Percentiles rank a stretch among this genome's conserved stretches.
phyloP scores from a whole-genome alignment of 1,140 invertebrate species.

The Neodiprion lecontei region DNA sequence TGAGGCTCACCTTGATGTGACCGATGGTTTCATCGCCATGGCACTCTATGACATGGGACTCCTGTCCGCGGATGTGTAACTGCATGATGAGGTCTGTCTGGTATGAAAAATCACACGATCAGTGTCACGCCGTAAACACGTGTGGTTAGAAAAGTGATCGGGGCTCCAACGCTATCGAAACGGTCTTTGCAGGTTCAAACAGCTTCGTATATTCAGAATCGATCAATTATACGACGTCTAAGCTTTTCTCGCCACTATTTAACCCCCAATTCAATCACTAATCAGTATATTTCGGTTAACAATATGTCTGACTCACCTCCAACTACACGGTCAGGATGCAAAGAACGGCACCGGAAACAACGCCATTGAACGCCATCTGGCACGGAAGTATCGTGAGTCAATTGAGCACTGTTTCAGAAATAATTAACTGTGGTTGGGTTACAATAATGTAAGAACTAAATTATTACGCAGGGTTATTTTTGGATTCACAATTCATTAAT shows the following conservation, averaged over 20 bases:
- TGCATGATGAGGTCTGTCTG: conserved; percentile 64
- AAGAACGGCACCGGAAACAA: conserved; percentile 22
- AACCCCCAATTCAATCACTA: conserved; percentile 9
- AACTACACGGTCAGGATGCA: conserved; percentile 29
- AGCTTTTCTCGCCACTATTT: not conserved
- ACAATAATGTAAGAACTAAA: too few relatives aligned
- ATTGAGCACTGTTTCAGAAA: too few relatives aligned
- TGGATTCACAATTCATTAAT: too few relatives aligned
- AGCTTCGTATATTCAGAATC: not conserved
- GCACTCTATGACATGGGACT: conserved; percentile 68
- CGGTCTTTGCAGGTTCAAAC: not conserved
- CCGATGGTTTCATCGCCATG: conserved; percentile 66
- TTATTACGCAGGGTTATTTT: too few relatives aligned
- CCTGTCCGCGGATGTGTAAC: conserved; percentile 68
- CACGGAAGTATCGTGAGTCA: too few relatives aligned
- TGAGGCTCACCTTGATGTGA: conserved; percentile 67
- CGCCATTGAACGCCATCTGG: too few relatives aligned
- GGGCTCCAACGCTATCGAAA: not conserved
- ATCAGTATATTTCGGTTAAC: not conserved
- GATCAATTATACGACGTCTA: not conserved
- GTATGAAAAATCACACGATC: conserved; percentile 6
- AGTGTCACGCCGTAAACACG: conserved; percentile 15
- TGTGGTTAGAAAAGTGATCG: not conserved
- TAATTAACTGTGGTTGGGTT: too few relatives aligned
- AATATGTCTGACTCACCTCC: conserved; percentile 28